Conservation (phyloP, 35 echinoderm and acorn worm species). For the Apostichopus californicus region DNA sequence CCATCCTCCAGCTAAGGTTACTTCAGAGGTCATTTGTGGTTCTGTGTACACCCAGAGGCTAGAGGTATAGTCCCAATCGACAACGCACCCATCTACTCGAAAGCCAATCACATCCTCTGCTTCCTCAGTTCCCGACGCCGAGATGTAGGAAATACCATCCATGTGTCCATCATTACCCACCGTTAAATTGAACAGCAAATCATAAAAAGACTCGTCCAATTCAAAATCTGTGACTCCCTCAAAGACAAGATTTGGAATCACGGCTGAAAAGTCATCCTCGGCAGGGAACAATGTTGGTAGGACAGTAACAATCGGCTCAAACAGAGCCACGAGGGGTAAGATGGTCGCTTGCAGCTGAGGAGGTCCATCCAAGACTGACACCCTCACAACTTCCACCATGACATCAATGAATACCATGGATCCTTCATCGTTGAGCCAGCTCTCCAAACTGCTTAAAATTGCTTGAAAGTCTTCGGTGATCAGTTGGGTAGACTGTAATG, state of each 20-base stretch:
- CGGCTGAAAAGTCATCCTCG: background rate
- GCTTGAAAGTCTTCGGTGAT: background rate
- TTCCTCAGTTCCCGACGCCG: background rate
- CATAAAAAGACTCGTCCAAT: constrained; percentile 25
- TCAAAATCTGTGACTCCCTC: background rate
- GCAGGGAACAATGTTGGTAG: background rate
- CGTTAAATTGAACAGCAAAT: constrained; percentile 9
- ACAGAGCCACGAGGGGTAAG: background rate
- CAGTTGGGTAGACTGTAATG: background rate
- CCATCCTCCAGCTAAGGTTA: constrained; percentile 54
- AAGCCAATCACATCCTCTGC: background rate
- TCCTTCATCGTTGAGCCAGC: background rate
- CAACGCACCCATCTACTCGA: background rate
- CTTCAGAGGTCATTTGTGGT: background rate
- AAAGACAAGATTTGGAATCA: background rate
- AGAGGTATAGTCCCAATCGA: background rate
- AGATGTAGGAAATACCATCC: background rate
- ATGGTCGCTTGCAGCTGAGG: background rate
- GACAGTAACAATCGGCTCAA: too few species aligned
- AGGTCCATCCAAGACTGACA: background rate
- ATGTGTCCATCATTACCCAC: background rate
- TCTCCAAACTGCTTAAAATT: background rate
- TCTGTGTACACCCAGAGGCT: constrained; percentile 5
- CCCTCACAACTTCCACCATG: background rate
- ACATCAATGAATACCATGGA: background rate